These are phyloP conservation scores for Coenobita brevimanus DNA, from an alignment of 1,140 invertebrate species.

Conservation along the genomic window DNA sequence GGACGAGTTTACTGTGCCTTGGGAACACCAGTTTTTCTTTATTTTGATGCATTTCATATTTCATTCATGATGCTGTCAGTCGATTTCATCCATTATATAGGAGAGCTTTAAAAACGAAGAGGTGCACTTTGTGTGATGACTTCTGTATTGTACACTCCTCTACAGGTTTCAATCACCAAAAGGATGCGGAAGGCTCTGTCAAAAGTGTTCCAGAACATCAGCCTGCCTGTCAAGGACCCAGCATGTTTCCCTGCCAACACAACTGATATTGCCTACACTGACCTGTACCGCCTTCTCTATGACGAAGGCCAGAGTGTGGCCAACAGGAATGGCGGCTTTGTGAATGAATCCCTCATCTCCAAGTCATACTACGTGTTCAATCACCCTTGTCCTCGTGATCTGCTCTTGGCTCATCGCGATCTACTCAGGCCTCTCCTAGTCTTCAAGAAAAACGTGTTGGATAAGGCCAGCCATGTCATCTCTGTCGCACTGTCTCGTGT, in stretches of 20 bases:
- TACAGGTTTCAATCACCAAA: conserved; percentile 28
- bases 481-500: neutral
- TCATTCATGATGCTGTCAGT: too few species aligned
- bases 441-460: neutral
- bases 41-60: too few species aligned
- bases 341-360: neutral
- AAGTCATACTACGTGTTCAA: conserved; percentile 22
- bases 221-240: conserved; percentile 10
- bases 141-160: too few species aligned
- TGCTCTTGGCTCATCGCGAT: conserved; percentile 7
- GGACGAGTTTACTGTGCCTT: too few species aligned
- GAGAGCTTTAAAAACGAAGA: too few species aligned
- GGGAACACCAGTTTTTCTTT: too few species aligned
- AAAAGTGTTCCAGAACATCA: neutral
- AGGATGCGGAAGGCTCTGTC: neutral
- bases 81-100: too few species aligned
- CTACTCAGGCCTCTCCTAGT: neutral
- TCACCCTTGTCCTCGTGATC: conserved; percentile 13
- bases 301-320: neutral
- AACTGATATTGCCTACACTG: neutral
- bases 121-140: too few species aligned
- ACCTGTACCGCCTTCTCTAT: conserved; percentile 23
- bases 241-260: conserved; percentile 15
- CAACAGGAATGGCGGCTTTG: neutral
- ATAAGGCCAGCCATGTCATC: neutral